Evolutionary conservation across 2,888 invertebrate species (phyloP), one percentile per base, ranked within the genome.

Genomic region (Lasioglossum morio): DNA sequence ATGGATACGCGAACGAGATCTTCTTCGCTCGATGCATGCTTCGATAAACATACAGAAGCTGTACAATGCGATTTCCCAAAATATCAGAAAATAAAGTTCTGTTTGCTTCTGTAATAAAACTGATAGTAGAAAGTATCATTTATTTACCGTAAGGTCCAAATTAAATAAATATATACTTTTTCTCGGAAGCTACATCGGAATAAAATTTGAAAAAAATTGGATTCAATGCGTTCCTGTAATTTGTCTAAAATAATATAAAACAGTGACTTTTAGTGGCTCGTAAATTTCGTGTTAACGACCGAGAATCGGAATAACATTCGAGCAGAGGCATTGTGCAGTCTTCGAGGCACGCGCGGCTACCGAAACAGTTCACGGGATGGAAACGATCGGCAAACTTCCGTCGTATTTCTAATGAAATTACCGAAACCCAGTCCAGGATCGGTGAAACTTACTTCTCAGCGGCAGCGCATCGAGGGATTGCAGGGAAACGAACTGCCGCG

Each of bases 371-470:
- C 63, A 16, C 14, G 16, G 63, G 16, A 7, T 2, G 10, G 30
- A 8, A 63, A 27, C 63, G 63, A 30, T 63, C 63, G 30, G 16
- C 30, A 2, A 63, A 63, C 63, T 63, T 34, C 5, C 63, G 63
- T 63, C 63, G 63, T 63, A 63, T 63, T 63, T 34, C 63, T 63
- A 63, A 63, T 63, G 27, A 63, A 63, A 63, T 63, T 63, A 63
- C 63, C 63, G 63, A 63, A 63, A 63, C 30, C 63, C 16, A 30
- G 30, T 27, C 12, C 30, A 19, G 63, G 63, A 63, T 63, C 30
- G 7, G 63, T 30, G 63, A 63, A 63, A 63, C 30, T 63, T 63
- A 27, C 63, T 30, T 60, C 60, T 27, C n/a, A n/a, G n/a, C 10
- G 7, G 27, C 60, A 27, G 60, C 60, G 60, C 60, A 60, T 60